Evolutionary conservation across 2,113 vertebrate genomes (phyloP), one percentile per base, ranked within the genome.

Genomic region (Anolis carolinensis): DNA sequence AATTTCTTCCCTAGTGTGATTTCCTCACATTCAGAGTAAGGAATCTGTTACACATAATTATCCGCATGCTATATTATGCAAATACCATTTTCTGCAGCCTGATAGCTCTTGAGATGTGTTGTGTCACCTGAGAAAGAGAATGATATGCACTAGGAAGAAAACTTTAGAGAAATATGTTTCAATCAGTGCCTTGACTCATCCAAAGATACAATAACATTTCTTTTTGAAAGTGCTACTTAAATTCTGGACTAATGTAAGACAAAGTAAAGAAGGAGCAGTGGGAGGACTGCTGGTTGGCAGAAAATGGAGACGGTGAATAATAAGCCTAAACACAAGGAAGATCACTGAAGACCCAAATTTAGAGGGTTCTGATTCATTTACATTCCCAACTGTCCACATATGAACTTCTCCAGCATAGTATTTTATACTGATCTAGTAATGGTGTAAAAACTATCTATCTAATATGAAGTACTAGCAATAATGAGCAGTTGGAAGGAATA

Each of bases 1-100:
- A 11, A 84, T 59, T 1, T 1, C 30, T 79, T 74, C 27, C 85
- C 73, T n/a, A 72, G 82, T 62, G 7, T 63, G 52, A 74, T 8
- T 89, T 7, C 27, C 71, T 16, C 36, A 25, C 65, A 79, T 30
- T 65, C n/a, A 81, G 13, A 62, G 27, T 68, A 85, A 11, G 6
- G 10, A 75, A 7, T 82, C 23, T 81, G 44, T 92, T 85, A 76
- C 11, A 34, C 23, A 85, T 92, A 86, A 90, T 90, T 91, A 78
- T 86, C 20, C 48, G 14, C 14, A 25, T 44, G 34, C 0, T 77
- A 18, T 7, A 71, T 2, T 63, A 62, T 62, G 5, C 11, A 92
- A 85, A 89, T 85, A 67, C 87, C 59, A 5, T 3, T 20, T 92
- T n/a, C 50, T 86, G 55, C 3, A 90, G 32, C 10, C 27, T 71